Conservation (phyloP, 2,888 invertebrate genomes). For the Endomychus coccineus region DNA sequence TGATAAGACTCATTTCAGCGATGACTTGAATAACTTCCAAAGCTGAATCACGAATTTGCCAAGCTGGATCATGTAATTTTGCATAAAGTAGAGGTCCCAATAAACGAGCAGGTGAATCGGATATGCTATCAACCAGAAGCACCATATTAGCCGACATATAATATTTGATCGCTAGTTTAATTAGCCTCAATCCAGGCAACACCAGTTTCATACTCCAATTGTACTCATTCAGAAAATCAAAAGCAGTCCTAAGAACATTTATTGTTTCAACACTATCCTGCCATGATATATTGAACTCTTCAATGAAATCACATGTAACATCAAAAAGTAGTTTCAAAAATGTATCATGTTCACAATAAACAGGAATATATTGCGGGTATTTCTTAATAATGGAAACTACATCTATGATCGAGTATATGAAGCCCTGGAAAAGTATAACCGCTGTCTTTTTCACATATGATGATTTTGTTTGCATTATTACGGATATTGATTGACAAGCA, state of each 20-base stretch:
- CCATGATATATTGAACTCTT: slow-evolving; percentile 67
- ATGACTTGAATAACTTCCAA: slow-evolving; percentile 56
- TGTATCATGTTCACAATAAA: slow-evolving; percentile 4
- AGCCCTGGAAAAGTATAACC: slow-evolving; percentile 54
- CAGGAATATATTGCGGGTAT: slow-evolving; percentile 16
- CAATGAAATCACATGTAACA: slow-evolving; percentile 56
- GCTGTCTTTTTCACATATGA: slow-evolving; percentile 55
- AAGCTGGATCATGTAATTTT: slow-evolving; percentile 63
- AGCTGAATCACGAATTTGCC: slow-evolving; percentile 75
- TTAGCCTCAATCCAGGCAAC: slow-evolving; percentile 63
- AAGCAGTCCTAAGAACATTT: slow-evolving; percentile 51
- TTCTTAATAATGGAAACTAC: slow-evolving; percentile 37
- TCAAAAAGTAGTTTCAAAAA: slow-evolving; percentile 53
- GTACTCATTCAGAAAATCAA: slow-evolving; percentile 49
- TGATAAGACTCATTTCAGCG: slow-evolving; percentile 8
- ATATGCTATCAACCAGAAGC: slow-evolving; percentile 58
- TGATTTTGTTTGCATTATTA: slow-evolving; percentile 51
- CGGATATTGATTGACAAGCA: slow-evolving; percentile 50
- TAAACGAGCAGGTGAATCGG: slow-evolving; percentile 55
- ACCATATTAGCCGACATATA: slow-evolving; percentile 73
- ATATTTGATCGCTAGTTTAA: slow-evolving; percentile 62
- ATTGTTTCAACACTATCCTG: slow-evolving; percentile 69
- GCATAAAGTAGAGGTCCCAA: slow-evolving; percentile 60
- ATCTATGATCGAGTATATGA: slow-evolving; percentile 55
- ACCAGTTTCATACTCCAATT: slow-evolving; percentile 45